phyloP scores from a whole-genome alignment of 1,140 invertebrate genomes.

The Drosophila triauraria region DNA sequence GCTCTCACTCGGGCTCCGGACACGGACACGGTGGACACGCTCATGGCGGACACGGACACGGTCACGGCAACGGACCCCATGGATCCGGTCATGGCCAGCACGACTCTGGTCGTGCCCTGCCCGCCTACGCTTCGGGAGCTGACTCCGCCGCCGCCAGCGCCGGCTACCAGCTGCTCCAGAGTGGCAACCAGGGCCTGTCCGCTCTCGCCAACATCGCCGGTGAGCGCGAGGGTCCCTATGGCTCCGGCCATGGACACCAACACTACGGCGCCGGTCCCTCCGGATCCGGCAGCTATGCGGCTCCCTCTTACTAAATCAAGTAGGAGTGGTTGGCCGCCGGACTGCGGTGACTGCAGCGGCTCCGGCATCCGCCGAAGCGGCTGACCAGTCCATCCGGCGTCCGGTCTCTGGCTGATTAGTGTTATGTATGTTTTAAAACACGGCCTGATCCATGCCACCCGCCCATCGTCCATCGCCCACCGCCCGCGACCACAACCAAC shows the following conservation, averaged over 20 bases:
- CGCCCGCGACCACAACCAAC: conserved; percentile 9
- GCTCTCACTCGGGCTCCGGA: conserved; percentile 28
- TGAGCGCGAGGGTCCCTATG: conserved; percentile 61
- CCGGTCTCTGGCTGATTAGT: conserved; percentile 52
- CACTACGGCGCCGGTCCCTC: conserved; percentile 56
- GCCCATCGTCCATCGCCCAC: conserved; percentile 10
- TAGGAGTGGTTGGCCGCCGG: conserved; percentile 4
- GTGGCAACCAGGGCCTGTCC: conserved; percentile 75
- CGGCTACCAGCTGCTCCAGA: conserved; percentile 78
- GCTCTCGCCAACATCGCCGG: conserved; percentile 75
- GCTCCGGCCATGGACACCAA: conserved; percentile 41
- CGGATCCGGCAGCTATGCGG: conserved; percentile 47
- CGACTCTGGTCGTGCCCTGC: conserved; percentile 54
- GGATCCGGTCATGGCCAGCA: conserved; percentile 49
- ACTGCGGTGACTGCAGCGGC: conserved; percentile 24
- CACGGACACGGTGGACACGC: conserved; percentile 36
- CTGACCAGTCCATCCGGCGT: conserved; percentile 24
- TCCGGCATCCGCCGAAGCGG: conserved; percentile 39
- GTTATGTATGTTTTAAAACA: conserved; percentile 51
- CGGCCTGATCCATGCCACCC: conserved; percentile 49
- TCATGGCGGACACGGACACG: conserved; percentile 30
- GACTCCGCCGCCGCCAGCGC: conserved; percentile 73
- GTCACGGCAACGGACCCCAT: conserved; percentile 48
- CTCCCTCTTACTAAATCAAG: conserved; percentile 53
- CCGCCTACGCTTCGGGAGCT: conserved; percentile 69